Evolutionary conservation across 2,888 invertebrate genomes (phyloP).

Genomic region (Diaprepes abbreviatus): DNA sequence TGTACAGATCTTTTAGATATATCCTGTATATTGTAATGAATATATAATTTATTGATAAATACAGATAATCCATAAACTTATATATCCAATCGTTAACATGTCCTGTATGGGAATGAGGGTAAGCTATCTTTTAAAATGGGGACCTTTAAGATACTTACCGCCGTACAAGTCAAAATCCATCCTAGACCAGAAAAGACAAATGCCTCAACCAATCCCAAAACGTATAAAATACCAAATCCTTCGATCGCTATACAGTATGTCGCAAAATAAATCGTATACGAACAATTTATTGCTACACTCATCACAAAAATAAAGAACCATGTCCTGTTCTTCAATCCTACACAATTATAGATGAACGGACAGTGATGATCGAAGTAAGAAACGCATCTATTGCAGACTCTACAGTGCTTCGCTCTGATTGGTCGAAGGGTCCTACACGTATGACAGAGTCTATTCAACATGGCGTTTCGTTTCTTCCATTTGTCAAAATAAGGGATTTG

Average conservation of each 20-base stretch:
- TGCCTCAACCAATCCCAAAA: conserved; percentile 86
- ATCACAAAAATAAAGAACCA: conserved; percentile 94
- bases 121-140: too few species aligned
- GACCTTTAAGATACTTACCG: conserved; percentile 79
- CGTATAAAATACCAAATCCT: conserved; percentile 87
- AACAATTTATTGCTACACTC: conserved; percentile 89
- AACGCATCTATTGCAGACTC: conserved; percentile 86
- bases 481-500: conserved; percentile 94
- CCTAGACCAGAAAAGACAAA: conserved; percentile 88
- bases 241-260: conserved; percentile 88
- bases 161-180: conserved; percentile 89
- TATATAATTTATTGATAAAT: too few species aligned
- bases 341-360: conserved; percentile 95
- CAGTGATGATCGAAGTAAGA: conserved; percentile 95
- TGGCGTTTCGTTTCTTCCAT: conserved; percentile 88
- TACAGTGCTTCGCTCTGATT: conserved; percentile 90
- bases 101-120: too few species aligned
- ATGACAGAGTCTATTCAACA: conserved; percentile 88
- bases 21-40: too few species aligned
- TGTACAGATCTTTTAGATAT: too few species aligned
- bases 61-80: too few species aligned
- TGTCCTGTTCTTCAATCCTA: conserved; percentile 90
- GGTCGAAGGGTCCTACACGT: conserved; percentile 92
- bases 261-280: conserved; percentile 89
- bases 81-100: too few species aligned